Evolutionary conservation across 2,888 invertebrate species (phyloP).

Genomic region (Malthinus flaveolus): DNA sequence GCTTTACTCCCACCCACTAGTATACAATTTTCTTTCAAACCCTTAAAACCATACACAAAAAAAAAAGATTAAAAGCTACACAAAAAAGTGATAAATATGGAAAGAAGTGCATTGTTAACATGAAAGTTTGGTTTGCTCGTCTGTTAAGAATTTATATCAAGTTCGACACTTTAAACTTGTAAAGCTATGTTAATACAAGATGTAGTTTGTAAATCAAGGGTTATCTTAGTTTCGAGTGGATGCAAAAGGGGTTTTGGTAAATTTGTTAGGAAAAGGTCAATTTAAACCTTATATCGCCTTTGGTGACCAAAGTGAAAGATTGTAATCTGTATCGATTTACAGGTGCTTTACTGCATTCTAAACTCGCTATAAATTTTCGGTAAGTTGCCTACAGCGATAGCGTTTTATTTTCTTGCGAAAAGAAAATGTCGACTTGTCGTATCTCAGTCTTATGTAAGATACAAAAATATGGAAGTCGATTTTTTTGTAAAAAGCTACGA

Average conservation of each 20-base stretch:
- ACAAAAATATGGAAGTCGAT: too few relatives aligned
- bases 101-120: too few relatives aligned
- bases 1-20: slow-evolving; percentile 11
- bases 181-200: too few relatives aligned
- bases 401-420: slow-evolving; percentile 2
- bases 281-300: slow-evolving; percentile 13
- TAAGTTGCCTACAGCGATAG: slow-evolving; percentile 6
- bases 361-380: slow-evolving; percentile 20
- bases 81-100: too few relatives aligned
- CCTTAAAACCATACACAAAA: slow-evolving; percentile 16
- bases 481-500: too few relatives aligned
- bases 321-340: slow-evolving; percentile 26
- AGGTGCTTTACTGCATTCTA: slow-evolving; percentile 25
- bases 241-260: slow-evolving; percentile 6
- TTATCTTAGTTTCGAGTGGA: not conserved
- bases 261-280: slow-evolving; percentile 21
- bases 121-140: too few relatives aligned
- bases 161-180: too few relatives aligned
- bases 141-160: too few relatives aligned
- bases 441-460: too few relatives aligned
- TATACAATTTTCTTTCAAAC: slow-evolving; percentile 7
- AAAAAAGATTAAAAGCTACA: not conserved
- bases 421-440: not conserved
- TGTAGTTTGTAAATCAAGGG: slow-evolving; percentile 4
- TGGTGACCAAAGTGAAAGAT: slow-evolving; percentile 17